Conservation (phyloP, 2,113 vertebrate genomes). For the Silurus glanis region DNA sequence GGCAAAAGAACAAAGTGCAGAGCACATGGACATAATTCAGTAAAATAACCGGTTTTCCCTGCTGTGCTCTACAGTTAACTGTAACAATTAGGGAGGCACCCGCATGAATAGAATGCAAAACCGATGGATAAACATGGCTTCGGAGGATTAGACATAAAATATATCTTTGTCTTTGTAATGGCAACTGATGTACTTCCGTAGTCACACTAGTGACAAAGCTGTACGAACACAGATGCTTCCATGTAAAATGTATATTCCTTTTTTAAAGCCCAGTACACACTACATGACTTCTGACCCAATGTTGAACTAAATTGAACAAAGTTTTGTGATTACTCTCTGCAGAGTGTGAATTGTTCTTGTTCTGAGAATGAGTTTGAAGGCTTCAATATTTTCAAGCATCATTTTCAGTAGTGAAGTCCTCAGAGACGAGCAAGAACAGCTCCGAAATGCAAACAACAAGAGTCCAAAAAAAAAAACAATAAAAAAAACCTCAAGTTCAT, state of each 20-base stretch:
- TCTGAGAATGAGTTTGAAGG: neutral
- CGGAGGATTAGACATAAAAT: neutral
- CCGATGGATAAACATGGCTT: slow-evolving; percentile 10
- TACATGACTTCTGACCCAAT: neutral
- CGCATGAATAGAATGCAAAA: neutral
- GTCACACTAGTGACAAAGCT: neutral
- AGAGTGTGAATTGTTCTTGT: neutral
- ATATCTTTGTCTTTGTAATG: slow-evolving; percentile 4
- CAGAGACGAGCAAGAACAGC: neutral
- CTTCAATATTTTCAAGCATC: neutral
- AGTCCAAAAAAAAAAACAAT: neutral
- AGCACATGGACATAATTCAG: neutral
- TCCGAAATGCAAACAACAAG: neutral
- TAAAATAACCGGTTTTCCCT: slow-evolving; percentile 17
- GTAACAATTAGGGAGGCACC: slow-evolving; percentile 8
- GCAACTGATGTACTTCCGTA: neutral
- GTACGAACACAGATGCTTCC: neutral
- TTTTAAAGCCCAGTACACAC: neutral
- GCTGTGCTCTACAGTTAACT: neutral
- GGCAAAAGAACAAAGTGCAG: slow-evolving; percentile 10
- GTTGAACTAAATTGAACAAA: neutral
- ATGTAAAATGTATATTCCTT: neutral
- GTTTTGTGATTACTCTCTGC: neutral
- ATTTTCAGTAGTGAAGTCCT: neutral
- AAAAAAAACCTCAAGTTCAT: neutral